A percentile compares a stretch with the other conserved stretches of the same genome.
Conservation (phyloP, 2,113 vertebrate genomes). For the Saguinus imperator region DNA sequence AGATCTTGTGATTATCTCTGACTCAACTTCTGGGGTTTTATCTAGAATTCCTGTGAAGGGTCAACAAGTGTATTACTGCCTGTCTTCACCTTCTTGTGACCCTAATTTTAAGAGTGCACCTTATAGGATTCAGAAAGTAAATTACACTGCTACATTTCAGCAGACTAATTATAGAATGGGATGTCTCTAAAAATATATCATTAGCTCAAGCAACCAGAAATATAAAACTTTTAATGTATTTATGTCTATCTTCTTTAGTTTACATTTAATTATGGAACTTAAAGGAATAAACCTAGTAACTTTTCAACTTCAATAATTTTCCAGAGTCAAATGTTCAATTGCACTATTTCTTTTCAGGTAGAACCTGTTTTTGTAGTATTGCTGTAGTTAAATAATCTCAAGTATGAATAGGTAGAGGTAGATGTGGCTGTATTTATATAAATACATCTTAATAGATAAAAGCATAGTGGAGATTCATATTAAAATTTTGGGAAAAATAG, state of each 20-base stretch:
- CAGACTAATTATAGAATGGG: not conserved
- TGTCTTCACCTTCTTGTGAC: constrained; percentile 91
- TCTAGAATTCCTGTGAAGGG: constrained; percentile 95
- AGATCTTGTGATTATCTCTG: constrained; percentile 98
- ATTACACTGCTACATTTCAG: constrained; percentile 56
- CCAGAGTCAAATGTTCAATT: not conserved
- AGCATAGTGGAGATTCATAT: not conserved
- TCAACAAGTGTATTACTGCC: constrained; percentile 87
- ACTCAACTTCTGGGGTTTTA: constrained; percentile 98
- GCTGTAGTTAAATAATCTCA: not conserved
- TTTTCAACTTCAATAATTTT: constrained; percentile 20
- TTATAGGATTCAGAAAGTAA: constrained; percentile 85
- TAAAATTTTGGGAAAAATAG: not conserved
- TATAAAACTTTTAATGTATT: not conserved
- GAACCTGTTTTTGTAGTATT: not conserved
- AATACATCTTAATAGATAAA: not conserved
- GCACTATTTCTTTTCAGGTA: not conserved
- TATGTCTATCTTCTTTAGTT: not conserved
- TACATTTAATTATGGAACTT: not conserved
- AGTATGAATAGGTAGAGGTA: not conserved
- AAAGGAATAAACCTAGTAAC: not conserved
- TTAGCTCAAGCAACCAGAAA: constrained; percentile 39
- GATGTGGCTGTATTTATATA: not conserved
- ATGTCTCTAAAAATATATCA: constrained; percentile 14
- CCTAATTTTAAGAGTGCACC: constrained; percentile 88